phyloP scores from a whole-genome alignment of 2,888 invertebrate species.

The Agapostemon virescens region DNA sequence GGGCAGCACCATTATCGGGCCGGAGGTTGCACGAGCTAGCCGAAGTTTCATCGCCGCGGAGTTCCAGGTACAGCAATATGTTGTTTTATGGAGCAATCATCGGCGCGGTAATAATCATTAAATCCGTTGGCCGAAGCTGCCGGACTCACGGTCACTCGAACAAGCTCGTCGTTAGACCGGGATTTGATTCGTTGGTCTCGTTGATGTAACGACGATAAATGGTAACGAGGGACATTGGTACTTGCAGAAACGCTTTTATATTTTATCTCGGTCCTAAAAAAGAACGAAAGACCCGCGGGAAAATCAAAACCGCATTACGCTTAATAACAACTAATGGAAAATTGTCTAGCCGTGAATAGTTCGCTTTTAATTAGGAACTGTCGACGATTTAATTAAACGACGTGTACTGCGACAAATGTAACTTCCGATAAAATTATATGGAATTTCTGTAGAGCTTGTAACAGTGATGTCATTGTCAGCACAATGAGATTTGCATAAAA shows the following conservation, averaged over 20 bases:
- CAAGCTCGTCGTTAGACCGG: conserved; percentile 52
- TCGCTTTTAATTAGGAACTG: not conserved
- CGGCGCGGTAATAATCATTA: conserved; percentile 73
- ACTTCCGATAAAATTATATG: not conserved
- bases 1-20: conserved; percentile 64
- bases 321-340: conserved; percentile 1
- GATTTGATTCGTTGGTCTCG: conserved; percentile 45
- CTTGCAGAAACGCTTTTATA: not conserved
- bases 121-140: conserved; percentile 57
- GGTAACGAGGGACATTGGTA: conserved; percentile 35
- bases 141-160: conserved; percentile 41
- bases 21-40: conserved; percentile 55
- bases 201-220: conserved; percentile 30
- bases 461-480: too few species aligned
- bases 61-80: conserved; percentile 71
- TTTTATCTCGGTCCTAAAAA: not conserved
- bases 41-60: conserved; percentile 62
- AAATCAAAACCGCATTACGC: not conserved
- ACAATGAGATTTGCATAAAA: not conserved
- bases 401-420: not conserved
- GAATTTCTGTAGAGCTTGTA: not conserved
- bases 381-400: not conserved
- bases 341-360: not conserved
- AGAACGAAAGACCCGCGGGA: not conserved
- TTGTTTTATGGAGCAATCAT: conserved; percentile 74